Conservation (phyloP, 2,797 vertebrate species). For the Crax fasciolata region DNA sequence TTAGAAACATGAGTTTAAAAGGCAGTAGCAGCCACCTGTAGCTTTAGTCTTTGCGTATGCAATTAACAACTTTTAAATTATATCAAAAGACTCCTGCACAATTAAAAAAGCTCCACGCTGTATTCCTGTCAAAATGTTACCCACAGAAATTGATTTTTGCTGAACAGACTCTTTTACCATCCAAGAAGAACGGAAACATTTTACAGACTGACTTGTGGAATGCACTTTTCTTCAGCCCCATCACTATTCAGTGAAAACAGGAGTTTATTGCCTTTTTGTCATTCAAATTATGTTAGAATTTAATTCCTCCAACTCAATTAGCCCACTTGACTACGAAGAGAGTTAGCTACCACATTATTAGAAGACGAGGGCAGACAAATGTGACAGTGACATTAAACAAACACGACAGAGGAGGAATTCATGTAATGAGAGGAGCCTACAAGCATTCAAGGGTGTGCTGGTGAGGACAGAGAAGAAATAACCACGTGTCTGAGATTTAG, state of each 20-base stretch:
- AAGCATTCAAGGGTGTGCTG: background rate
- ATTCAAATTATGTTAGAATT: background rate
- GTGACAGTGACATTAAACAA: background rate
- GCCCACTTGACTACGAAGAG: background rate
- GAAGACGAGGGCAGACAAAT: background rate
- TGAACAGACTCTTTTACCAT: background rate
- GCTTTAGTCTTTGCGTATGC: background rate
- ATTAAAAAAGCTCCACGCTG: background rate
- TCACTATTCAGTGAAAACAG: background rate
- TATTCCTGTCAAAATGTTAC: background rate
- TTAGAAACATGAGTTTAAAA: background rate
- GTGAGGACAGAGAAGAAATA: background rate
- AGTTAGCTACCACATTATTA: background rate
- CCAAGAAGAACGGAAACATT: background rate
- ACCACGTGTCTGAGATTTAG: background rate
- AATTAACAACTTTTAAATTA: background rate
- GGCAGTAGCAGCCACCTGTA: background rate
- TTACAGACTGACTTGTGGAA: background rate
- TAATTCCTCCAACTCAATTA: background rate
- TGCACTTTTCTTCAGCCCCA: background rate
- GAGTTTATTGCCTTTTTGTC: background rate
- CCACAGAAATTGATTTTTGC: background rate
- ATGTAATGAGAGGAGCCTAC: background rate
- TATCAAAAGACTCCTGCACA: background rate
- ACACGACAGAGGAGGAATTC: background rate